Percentiles rank a stretch among this genome's conserved stretches.
phyloP scores from a whole-genome alignment of 2,797 vertebrate genomes.

The Setipinna tenuifilis region DNA sequence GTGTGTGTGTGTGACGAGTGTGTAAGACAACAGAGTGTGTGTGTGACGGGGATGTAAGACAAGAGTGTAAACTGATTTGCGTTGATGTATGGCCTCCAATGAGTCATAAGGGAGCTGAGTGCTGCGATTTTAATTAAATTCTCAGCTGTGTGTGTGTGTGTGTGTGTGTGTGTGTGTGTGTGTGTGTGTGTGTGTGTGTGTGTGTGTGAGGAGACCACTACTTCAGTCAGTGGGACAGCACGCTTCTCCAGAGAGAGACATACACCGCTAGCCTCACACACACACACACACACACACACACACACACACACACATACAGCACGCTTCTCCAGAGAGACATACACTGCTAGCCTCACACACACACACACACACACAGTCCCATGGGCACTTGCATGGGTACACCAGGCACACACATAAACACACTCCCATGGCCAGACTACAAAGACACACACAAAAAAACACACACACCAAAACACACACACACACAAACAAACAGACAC shows the following conservation, averaged over 20 bases:
- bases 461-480: constrained; percentile 2
- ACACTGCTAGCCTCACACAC: background rate
- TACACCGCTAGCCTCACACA: background rate
- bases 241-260: background rate
- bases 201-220: background rate
- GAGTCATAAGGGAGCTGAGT: background rate
- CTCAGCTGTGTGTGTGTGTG: too few species aligned
- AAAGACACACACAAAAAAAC: background rate
- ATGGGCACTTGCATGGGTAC: background rate
- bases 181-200: too few species aligned
- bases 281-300: constrained; percentile 16
- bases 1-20: constrained; percentile 7
- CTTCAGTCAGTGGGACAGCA: background rate
- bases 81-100: background rate
- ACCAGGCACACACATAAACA: background rate
- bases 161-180: too few species aligned
- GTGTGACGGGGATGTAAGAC: background rate
- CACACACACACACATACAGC: background rate
- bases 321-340: background rate
- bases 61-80: background rate
- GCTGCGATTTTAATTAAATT: constrained; percentile 6
- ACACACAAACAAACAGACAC: background rate
- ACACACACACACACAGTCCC: background rate
- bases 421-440: too few species aligned
- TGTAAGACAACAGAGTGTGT: too few species aligned